Conservation (phyloP, 2,888 invertebrate species). For the Chymomyza procnemis region DNA sequence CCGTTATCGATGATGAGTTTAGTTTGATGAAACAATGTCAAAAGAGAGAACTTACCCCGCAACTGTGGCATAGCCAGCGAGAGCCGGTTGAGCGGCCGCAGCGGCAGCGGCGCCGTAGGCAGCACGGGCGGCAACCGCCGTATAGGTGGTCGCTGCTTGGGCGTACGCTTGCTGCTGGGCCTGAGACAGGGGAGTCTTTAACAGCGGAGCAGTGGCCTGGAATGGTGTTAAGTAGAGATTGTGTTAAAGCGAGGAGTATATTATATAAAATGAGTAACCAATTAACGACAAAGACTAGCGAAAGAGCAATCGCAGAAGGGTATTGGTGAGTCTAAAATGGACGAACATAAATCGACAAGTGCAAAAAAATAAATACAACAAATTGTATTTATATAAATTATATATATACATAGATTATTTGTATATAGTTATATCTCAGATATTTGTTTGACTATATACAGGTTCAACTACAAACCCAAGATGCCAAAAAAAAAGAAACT, state of each 20-base stretch:
- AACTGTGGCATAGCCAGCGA: conserved; percentile 86
- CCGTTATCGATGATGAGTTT: background rate
- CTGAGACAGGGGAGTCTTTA: conserved; percentile 88
- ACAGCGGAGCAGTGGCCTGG: conserved; percentile 86
- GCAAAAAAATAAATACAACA: too few species aligned
- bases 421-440: background rate
- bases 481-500: conserved; percentile 41
- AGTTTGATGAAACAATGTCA: background rate
- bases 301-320: conserved; percentile 11
- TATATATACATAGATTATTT: conserved; percentile 24
- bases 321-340: conserved; percentile 16
- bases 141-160: conserved; percentile 91
- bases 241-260: conserved; percentile 21
- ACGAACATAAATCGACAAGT: conserved; percentile 2
- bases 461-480: conserved; percentile 28
- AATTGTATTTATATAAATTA: background rate
- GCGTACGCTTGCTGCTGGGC: conserved; percentile 94
- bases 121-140: conserved; percentile 90
- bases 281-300: conserved; percentile 51
- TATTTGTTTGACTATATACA: background rate
- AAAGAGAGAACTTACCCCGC: conserved; percentile 81
- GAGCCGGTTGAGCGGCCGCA: conserved; percentile 80
- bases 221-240: conserved; percentile 56
- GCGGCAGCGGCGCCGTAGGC: conserved; percentile 89
- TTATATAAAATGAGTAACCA: background rate